These are phyloP conservation scores for Otolemur garnettii DNA, from an alignment of 2,113 vertebrate genomes.

Conservation along the genomic window DNA sequence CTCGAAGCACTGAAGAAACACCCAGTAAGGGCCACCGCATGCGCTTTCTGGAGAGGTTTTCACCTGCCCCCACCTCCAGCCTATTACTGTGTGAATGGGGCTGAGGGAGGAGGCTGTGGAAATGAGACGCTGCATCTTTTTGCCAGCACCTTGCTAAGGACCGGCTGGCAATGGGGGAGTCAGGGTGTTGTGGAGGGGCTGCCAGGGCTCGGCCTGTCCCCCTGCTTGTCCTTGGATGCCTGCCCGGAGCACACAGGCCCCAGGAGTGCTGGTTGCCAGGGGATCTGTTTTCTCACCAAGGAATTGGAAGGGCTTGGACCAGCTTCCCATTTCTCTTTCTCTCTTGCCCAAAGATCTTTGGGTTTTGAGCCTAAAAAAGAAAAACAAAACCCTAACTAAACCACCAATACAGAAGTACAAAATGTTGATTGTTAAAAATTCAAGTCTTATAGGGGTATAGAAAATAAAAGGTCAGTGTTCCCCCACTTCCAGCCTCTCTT, in stretches of 20 bases:
- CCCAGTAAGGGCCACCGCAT: rapidly evolving
- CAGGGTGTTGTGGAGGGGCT: rapidly evolving
- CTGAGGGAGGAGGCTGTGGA: background rate
- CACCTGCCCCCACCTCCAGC: background rate
- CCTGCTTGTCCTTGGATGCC: background rate
- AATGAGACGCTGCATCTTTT: background rate
- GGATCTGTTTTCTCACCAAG: constrained; percentile 25
- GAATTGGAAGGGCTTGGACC: background rate
- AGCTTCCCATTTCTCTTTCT: background rate
- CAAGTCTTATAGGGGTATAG: background rate
- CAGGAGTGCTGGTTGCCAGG: background rate
- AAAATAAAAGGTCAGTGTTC: background rate
- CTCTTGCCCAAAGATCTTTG: background rate
- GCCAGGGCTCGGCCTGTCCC: background rate
- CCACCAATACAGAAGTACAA: background rate
- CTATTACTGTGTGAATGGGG: background rate
- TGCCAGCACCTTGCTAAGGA: background rate
- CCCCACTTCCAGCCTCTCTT: background rate
- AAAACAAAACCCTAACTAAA: background rate
- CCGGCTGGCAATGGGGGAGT: background rate
- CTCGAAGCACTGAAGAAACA: background rate
- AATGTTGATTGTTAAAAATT: background rate
- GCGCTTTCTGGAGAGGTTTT: background rate
- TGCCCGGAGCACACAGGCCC: background rate
- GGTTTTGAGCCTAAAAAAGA: background rate